phyloP scores from a whole-genome alignment of 2,797 vertebrate species.

The Etheostoma nigrum region DNA sequence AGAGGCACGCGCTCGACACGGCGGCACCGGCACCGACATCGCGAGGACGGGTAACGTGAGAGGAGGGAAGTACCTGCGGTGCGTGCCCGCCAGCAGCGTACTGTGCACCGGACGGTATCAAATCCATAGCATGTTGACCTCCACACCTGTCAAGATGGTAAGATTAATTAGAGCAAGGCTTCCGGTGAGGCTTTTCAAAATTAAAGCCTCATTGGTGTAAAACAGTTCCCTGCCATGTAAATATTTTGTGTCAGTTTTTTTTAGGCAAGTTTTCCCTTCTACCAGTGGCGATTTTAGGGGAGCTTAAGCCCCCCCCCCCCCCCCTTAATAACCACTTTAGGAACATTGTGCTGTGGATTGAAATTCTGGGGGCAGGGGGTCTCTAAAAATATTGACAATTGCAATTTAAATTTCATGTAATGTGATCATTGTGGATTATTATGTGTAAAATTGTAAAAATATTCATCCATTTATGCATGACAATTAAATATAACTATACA shows the following conservation, averaged over 20 bases:
- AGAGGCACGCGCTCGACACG: conserved; percentile 16
- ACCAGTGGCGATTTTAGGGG: too few relatives aligned
- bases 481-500: too few relatives aligned
- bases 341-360: too few relatives aligned
- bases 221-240: neutral
- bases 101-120: conserved; percentile 45
- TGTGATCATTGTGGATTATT: too few relatives aligned
- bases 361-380: too few relatives aligned
- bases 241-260: neutral
- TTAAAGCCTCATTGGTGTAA: neutral
- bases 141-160: conserved; percentile 19
- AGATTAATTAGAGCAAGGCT: rapidly evolving
- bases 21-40: conserved; percentile 19
- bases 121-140: conserved; percentile 30
- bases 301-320: too few relatives aligned
- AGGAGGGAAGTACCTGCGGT: neutral
- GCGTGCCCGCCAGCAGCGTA: conserved; percentile 26
- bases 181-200: conserved; percentile 54
- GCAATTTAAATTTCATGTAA: too few relatives aligned
- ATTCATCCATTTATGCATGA: too few relatives aligned
- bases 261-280: neutral
- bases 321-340: too few relatives aligned
- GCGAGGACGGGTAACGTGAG: neutral
- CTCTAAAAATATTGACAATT: too few relatives aligned
- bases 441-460: too few relatives aligned